Evolutionary conservation across 2,888 invertebrate genomes (phyloP), one percentile per base, ranked within the genome.

Genomic region (Fragum sueziense): DNA sequence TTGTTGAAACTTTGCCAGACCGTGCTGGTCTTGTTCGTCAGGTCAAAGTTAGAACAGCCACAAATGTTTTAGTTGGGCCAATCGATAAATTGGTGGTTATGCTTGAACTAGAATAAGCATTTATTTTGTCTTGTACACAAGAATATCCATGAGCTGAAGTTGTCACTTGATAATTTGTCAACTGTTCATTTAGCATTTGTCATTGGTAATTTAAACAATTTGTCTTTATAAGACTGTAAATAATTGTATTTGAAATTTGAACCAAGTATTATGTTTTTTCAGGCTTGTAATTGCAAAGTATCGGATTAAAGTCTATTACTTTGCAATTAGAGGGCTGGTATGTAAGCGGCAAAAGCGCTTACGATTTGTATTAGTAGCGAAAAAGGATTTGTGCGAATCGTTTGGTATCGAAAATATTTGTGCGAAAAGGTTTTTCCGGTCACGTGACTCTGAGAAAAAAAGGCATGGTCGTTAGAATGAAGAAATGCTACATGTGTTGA

Each of bases 31-130:
- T 72, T 31, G 74, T 81, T 22, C 74, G 81, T 14, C 70, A 74
- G 31, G 81, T 76, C 20, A 77, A 70, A 25, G 74, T 81, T 27
- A 78, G 71, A 67, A 78, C 74, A 3, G 69, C 67, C 20, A 69
- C 75, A 14, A 81, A 76, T 37, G 47, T 31, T 17, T 41, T 81
- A 11, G 59, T 57, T 1, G 41, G 80, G n/a, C 76, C 80, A 22
- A 54, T 80, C 20, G 73, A 73, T 47, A 80, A 80, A 33, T 34
- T 76, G 41, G 71, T 71, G 51, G 3, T 71, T 11, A 22, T n/a
- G n/a, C n/a, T n/a, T n/a, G n/a, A n/a, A n/a, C 34, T 22, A 33
- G 57, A 27, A 37, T 37, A 37, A 37, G 37, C 37, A 37, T 37
- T 9, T 37, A n/a, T n/a, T n/a, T 37, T 37, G 37, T 37, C 37